Conservation (phyloP, 2,888 invertebrate genomes). For the Oscheius myriophilus region DNA sequence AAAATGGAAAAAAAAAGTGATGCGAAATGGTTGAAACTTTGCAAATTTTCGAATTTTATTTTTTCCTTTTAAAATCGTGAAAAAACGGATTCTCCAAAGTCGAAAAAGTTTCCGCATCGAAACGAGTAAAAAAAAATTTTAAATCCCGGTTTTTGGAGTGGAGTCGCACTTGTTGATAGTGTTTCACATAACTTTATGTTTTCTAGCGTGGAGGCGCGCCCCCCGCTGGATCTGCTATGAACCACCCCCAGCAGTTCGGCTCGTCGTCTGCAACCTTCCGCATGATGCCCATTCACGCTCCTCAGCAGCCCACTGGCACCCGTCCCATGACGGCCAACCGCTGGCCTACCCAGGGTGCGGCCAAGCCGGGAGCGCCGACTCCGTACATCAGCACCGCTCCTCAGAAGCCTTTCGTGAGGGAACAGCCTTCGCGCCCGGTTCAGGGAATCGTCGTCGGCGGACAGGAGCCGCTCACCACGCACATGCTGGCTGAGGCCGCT, state of each 20-base stretch:
- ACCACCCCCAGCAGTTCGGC: constrained; percentile 40
- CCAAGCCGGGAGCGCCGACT: constrained; percentile 79
- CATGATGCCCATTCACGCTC: constrained; percentile 25
- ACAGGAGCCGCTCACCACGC: constrained; percentile 95
- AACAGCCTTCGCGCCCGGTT: constrained; percentile 49
- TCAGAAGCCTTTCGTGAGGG: constrained; percentile 20
- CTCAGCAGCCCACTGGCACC: constrained; percentile 31
- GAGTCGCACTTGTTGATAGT: too few relatives aligned
- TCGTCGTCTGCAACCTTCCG: not conserved
- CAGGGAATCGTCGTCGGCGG: constrained; percentile 74
- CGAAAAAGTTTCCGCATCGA: too few relatives aligned
- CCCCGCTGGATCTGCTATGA: constrained; percentile 28
- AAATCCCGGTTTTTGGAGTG: too few relatives aligned
- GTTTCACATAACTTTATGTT: too few relatives aligned
- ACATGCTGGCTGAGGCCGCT: constrained; percentile 92
- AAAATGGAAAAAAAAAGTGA: too few relatives aligned
- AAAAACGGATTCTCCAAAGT: too few relatives aligned
- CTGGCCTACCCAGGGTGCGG: constrained; percentile 16
- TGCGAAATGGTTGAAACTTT: too few relatives aligned
- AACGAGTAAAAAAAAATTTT: too few relatives aligned
- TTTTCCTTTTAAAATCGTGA: too few relatives aligned
- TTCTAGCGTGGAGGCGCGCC: constrained; percentile 34
- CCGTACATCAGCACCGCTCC: not conserved
- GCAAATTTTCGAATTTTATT: too few relatives aligned
- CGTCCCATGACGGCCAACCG: constrained; percentile 32